Evolutionary conservation across 2,888 invertebrate species (phyloP).

Genomic region (Incurvaria masculella): DNA sequence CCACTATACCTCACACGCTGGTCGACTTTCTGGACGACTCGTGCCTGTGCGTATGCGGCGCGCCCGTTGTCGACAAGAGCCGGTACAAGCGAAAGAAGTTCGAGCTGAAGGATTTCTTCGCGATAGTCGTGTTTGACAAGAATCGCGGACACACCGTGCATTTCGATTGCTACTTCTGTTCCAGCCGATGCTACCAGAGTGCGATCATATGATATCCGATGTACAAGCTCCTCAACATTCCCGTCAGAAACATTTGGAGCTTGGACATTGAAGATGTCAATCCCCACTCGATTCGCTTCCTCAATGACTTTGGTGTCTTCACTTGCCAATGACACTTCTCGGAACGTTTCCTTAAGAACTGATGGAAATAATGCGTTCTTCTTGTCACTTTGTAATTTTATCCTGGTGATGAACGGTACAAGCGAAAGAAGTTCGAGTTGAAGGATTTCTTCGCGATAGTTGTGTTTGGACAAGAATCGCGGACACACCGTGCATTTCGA

Average conservation of each 20-base stretch:
- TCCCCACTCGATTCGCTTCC: not conserved
- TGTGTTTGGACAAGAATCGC: constrained; percentile 33
- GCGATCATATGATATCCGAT: not conserved
- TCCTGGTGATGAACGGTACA: no score
- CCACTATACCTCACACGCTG: constrained; percentile 56
- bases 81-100: constrained; percentile 30
- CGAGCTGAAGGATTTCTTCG: constrained; percentile 36
- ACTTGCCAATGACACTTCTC: not conserved
- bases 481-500: constrained; percentile 48
- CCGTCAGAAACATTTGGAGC: not conserved
- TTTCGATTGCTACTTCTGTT: constrained; percentile 63
- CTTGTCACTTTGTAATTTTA: no score
- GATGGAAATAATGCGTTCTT: no score
- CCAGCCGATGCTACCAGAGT: constrained; percentile 38
- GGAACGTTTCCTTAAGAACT: not conserved
- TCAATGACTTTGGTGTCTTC: not conserved
- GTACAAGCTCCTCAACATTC: not conserved
- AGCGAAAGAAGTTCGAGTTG: constrained; percentile 33
- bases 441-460: constrained; percentile 37
- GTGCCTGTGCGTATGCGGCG: constrained; percentile 61
- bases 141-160: constrained; percentile 35
- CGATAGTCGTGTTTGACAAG: constrained; percentile 36
- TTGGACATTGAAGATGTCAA: not conserved
- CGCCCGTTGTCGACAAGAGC: constrained; percentile 34
- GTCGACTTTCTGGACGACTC: constrained; percentile 59